phyloP scores from a whole-genome alignment of 37 sponge, comb jelly and placozoan genomes.

The Eunapius fragilis region DNA sequence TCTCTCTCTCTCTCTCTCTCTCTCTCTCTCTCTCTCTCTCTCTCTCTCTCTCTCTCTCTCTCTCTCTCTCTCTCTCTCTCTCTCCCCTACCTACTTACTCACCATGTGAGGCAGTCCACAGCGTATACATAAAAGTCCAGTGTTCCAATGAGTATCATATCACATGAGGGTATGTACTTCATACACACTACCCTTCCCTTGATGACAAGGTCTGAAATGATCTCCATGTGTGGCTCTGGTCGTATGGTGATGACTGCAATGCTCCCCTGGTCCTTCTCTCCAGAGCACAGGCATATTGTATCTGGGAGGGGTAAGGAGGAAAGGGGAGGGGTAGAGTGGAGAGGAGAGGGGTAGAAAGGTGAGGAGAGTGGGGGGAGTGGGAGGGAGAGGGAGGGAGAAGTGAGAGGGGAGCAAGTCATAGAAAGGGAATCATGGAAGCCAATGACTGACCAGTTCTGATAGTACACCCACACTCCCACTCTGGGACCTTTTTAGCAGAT shows the following conservation, averaged over 20 bases:
- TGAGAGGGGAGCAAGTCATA: neutral
- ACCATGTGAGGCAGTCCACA: constrained; percentile 30
- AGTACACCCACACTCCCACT: neutral
- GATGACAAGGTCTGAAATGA: neutral
- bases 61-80: too few relatives aligned
- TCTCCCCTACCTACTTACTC: neutral
- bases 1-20: too few relatives aligned
- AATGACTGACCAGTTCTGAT: neutral
- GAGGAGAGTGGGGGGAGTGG: neutral
- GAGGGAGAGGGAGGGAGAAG: neutral
- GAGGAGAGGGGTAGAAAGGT: neutral
- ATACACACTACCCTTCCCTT: constrained; percentile 29
- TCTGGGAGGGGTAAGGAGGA: neutral
- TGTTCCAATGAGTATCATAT: constrained; percentile 60
- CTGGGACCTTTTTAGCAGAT: neutral
- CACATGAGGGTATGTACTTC: neutral
- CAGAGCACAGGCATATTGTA: constrained; percentile 64
- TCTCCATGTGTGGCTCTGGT: constrained; percentile 1
- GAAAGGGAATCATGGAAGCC: neutral
- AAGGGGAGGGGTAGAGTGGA: too few relatives aligned
- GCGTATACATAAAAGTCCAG: constrained; percentile 60
- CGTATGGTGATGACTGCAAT: constrained; percentile 8
- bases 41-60: too few relatives aligned
- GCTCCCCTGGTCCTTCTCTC: constrained; percentile 26
- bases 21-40: too few relatives aligned